Evolutionary conservation across 2,797 vertebrate species (phyloP).

Genomic region (Triplophysa yarkandensis): DNA sequence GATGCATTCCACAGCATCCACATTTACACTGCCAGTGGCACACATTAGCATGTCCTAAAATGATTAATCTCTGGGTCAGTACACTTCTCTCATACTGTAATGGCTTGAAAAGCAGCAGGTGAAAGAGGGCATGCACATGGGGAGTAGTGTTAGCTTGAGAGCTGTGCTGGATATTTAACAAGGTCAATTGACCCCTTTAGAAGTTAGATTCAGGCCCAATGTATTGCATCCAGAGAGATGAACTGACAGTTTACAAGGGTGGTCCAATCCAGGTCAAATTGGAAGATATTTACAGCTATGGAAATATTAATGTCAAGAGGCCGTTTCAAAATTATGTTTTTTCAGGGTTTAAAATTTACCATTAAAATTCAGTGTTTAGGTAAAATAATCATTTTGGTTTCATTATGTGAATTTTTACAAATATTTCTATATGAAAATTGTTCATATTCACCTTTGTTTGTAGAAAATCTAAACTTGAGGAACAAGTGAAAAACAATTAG

Average conservation of each 20-base stretch:
- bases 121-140: neutral
- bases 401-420: no score
- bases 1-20: neutral
- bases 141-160: conserved; percentile 1
- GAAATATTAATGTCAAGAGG: no score
- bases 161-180: conserved; percentile 36
- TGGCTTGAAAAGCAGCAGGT: conserved; percentile 27
- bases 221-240: neutral
- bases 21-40: neutral
- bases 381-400: no score
- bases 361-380: no score
- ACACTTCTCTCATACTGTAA: conserved; percentile 13
- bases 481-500: no score
- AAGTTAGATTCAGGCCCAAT: conserved; percentile 3
- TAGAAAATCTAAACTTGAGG: no score
- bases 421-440: no score
- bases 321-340: no score
- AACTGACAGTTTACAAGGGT: conserved; percentile 2
- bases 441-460: no score
- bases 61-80: conserved; percentile 31
- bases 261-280: neutral
- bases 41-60: conserved; percentile 38
- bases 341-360: no score
- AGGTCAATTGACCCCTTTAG: conserved; percentile 41
- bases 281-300: no score